These are phyloP conservation scores for Cactoblastis cactorum DNA, from an alignment of 2,888 invertebrate species.

Conservation along the genomic window DNA sequence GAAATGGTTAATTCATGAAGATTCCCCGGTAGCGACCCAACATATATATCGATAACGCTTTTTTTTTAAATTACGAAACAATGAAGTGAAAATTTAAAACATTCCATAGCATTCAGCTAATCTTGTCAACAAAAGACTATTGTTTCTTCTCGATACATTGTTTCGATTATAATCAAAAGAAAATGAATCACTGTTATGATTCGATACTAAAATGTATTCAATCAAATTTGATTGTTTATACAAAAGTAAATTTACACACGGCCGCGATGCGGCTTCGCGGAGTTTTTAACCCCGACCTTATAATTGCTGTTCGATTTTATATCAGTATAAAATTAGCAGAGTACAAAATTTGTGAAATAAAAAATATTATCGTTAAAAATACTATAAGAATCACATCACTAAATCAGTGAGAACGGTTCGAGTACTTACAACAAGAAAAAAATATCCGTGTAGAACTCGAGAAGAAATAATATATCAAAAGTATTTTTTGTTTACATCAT, in stretches of 20 bases:
- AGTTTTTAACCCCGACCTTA: background rate
- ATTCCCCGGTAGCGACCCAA: constrained; percentile 41
- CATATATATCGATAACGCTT: constrained; percentile 25
- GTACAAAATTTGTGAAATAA: no score
- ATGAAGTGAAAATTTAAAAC: constrained; percentile 73
- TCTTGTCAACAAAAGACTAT: constrained; percentile 76
- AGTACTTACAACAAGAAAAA: no score
- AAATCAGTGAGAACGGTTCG: no score
- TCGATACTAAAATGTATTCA: constrained; percentile 70
- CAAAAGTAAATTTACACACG: constrained; percentile 28
- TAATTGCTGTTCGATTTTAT: background rate
- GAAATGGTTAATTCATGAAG: constrained; percentile 64
- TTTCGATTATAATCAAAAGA: constrained; percentile 68
- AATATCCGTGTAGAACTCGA: no score
- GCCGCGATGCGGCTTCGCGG: background rate
- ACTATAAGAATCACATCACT: no score
- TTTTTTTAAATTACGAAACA: constrained; percentile 62
- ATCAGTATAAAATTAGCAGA: no score
- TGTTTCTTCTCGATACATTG: constrained; percentile 72
- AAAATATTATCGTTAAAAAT: no score
- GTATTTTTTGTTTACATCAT: no score
- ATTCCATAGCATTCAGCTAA: constrained; percentile 76
- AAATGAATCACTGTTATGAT: constrained; percentile 77
- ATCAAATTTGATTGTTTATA: constrained; percentile 71
- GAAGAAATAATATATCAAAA: no score